phyloP scores from a whole-genome alignment of 2,113 vertebrate species.

The Calidris pygmaea region DNA sequence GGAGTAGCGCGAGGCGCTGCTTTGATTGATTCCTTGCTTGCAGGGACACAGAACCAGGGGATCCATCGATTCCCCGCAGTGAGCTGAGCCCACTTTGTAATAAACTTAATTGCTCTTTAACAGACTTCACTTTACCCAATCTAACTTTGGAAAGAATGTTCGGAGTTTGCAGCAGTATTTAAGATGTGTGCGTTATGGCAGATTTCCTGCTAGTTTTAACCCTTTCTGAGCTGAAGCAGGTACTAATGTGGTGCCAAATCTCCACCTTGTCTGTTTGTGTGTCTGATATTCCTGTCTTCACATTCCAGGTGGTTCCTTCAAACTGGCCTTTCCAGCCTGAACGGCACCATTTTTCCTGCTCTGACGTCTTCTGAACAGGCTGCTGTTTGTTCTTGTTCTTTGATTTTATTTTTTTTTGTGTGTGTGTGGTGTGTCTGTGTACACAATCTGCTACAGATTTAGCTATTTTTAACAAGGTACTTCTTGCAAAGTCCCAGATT shows the following conservation, averaged over 20 bases:
- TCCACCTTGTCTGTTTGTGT: neutral
- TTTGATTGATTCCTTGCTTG: constrained; percentile 63
- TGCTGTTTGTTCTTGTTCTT: neutral
- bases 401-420: neutral
- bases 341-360: neutral
- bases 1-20: constrained; percentile 40
- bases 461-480: neutral
- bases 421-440: neutral
- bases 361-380: neutral
- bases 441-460: neutral
- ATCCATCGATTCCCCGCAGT: constrained; percentile 34
- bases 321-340: neutral
- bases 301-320: neutral
- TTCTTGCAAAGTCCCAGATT: neutral
- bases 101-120: constrained; percentile 55
- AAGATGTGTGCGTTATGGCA: neutral
- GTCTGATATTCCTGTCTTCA: neutral
- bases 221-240: accelerated
- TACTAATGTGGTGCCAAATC: neutral
- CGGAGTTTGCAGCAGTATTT: neutral
- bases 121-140: neutral
- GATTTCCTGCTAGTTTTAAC: neutral
- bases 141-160: neutral
- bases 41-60: constrained; percentile 10
- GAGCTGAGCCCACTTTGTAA: constrained; percentile 45